Base-by-base conservation (phyloP, 2,113 vertebrate genomes). In the Sylvietta virens region DNA sequence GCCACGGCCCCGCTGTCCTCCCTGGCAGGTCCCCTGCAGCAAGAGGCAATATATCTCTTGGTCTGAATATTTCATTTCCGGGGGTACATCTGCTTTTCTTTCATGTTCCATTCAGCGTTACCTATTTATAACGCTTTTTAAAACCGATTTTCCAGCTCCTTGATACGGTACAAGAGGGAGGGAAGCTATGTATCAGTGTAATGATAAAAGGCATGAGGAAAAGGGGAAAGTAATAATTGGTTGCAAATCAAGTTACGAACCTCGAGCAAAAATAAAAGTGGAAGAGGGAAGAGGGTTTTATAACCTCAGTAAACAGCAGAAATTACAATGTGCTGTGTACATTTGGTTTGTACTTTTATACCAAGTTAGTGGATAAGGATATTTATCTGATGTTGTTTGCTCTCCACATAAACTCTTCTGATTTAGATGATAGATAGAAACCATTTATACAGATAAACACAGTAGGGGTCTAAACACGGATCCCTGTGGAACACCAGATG, bases 381-480 rank as follows among this genome's bases (percentile, higher is more conserved):
- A 91, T 97, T 95, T 95, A 71, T 95, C 95, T 71, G 90, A 80
- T 84, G 81, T 42, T 91, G 92, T 95, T 96, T 95, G 83, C 96
- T 96, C 93, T 84, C 64, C 97, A 97, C 76, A 53, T 94, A 96
- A 96, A 93, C 91, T 95, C 92, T 95, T 97, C 98, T 97, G 98
- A 98, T 98, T 98, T 97, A 97, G 97, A 97, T 98, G 97, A 98
- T 98, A 98, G 98, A 98, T 98, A 98, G 97, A 97, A 97, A 97
- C 96, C 97, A 98, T 98, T 98, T 98, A 97, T 98, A 98, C 96
- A 97, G 97, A 98, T 98, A 98, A 98, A 97, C 97, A 97, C 86
- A 45, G 97, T 72, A 95, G 97, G 97, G 96, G 97, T 97, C 98
- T 98, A 98, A 98, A 98, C 81, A 90, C 7, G 22, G 97, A 90